Base-by-base conservation (phyloP, 2,113 vertebrate species). In the Apteryx owenii region DNA sequence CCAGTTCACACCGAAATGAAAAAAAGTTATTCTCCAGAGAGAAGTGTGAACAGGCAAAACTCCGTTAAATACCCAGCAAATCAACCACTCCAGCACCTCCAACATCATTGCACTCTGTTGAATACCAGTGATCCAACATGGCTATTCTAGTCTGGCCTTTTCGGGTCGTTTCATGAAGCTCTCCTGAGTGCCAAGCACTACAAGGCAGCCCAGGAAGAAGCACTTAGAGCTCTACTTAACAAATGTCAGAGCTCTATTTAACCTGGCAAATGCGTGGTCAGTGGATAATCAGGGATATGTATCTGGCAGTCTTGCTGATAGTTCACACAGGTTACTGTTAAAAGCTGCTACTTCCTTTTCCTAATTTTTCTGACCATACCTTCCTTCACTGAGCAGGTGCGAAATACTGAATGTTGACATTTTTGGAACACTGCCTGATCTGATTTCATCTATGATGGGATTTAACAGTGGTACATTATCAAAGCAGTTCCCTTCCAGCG, bases 261-360 rank as follows among this genome's bases (percentile, higher is more conserved):
- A 85, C 84, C 75, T 88, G 58, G 53, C 71, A 93, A 90, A 88
- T 15, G 62, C 85, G 93, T 68, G 88, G 58, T 14, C 42, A 50
- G 81, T 10, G 91, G 95, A 85, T 96, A 90, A 96, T 50, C 71
- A 14, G 85, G 81, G 79, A 86, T 69, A 94, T 94, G 88, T 12
- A 53, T 83, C 21, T 21, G 61, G 25, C 50, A 7, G 50, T 33
- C 83, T 85, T 51, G 51, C 91, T 54, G 73, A 29, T 69, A 75
- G 29, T 12, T 48, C 61, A 36, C 51, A 48, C 0, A 60, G 0
- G 51, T 90, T 48, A 25, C 50, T 9, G 25, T 46, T 44, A 85
- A 66, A 91, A 65, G 50, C 82, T 80, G 66, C 26, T 58, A 7
- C 62, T 51, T 70, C 89, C 66, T 60, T 29, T 46, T n/a, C 38